Conservation (phyloP, 2,888 invertebrate species). For the Xestia ashworthii region DNA sequence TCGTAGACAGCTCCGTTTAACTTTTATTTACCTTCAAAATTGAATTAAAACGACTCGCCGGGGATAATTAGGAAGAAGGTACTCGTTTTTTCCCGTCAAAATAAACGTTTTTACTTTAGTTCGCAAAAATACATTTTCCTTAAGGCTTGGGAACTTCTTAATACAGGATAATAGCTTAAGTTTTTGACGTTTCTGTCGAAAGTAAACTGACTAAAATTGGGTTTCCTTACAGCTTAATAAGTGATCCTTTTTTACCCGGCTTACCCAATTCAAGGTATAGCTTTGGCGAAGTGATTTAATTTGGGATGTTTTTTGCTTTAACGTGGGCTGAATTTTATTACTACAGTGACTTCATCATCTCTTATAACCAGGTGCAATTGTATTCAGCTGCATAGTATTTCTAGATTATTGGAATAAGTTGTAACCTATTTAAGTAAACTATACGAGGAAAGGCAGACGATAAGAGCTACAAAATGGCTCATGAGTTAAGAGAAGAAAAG, state of each 20-base stretch:
- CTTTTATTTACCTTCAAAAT: conserved; percentile 48
- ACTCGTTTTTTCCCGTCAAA: conserved; percentile 32
- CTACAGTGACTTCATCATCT: no score
- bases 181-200: conserved; percentile 45
- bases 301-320: neutral
- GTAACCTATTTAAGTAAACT: neutral
- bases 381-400: no score
- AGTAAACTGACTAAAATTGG: conserved; percentile 38
- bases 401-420: neutral
- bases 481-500: neutral
- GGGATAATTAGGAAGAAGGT: conserved; percentile 37
- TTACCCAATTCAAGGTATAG: neutral
- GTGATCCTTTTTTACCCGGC: conserved; percentile 22
- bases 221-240: conserved; percentile 27
- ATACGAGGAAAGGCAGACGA: neutral
- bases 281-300: conserved; percentile 1
- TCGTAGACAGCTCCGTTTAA: conserved; percentile 19
- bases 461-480: neutral
- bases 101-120: conserved; percentile 18
- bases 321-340: no score
- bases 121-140: neutral
- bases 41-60: conserved; percentile 39
- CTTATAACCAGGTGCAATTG: no score
- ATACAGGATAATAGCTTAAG: conserved; percentile 51
- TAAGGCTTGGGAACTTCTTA: conserved; percentile 21